These are phyloP conservation scores for Orcinus orca DNA, from an alignment of 2,113 vertebrate genomes.

Conservation along the genomic window DNA sequence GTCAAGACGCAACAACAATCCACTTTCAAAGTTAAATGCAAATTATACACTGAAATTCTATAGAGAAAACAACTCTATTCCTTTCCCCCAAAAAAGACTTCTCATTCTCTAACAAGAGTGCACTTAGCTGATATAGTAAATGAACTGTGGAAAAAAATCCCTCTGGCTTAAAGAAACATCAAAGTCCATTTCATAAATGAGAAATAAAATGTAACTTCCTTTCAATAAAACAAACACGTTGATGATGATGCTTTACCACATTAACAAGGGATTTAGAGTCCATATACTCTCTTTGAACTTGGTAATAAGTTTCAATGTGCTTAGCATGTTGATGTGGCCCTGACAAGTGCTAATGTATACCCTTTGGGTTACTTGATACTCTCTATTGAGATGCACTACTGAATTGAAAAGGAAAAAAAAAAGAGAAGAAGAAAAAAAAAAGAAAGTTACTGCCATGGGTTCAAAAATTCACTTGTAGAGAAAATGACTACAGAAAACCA, in stretches of 20 bases:
- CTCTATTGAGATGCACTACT: conserved; percentile 7
- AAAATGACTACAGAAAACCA: neutral
- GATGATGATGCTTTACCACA: conserved; percentile 51
- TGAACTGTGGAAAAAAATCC: conserved; percentile 9
- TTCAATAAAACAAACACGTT: conserved; percentile 66
- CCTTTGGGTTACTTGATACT: conserved; percentile 68
- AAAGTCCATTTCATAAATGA: conserved; percentile 68
- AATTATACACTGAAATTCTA: conserved; percentile 76
- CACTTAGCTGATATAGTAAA: conserved; percentile 53
- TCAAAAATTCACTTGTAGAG: neutral
- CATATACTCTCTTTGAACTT: conserved; percentile 66
- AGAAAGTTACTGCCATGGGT: neutral
- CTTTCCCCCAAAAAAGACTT: neutral
- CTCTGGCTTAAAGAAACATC: conserved; percentile 57
- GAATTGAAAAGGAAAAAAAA: neutral
- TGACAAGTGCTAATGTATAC: conserved; percentile 63
- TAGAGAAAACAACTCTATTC: conserved; percentile 50
- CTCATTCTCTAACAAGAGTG: conserved; percentile 34
- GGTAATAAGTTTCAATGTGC: conserved; percentile 63
- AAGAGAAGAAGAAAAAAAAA: neutral
- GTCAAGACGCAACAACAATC: conserved; percentile 74
- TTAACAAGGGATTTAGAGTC: conserved; percentile 58
- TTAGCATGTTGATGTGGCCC: conserved; percentile 42
- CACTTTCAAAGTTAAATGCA: conserved; percentile 75
- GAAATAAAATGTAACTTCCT: conserved; percentile 62